phyloP scores from a whole-genome alignment of 2,113 vertebrate species.

The Ploceus nigricollis region DNA sequence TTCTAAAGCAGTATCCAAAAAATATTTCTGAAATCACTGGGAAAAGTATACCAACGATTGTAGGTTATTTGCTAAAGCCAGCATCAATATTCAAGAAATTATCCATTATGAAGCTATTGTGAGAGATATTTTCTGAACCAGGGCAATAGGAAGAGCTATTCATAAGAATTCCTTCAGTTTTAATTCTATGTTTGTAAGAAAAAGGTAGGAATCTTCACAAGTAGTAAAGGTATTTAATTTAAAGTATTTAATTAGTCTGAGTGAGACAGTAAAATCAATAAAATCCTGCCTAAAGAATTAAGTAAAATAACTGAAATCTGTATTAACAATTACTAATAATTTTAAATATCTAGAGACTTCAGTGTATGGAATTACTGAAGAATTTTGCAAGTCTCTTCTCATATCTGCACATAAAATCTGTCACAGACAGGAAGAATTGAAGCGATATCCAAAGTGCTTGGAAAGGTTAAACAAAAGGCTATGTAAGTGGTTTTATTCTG shows the following conservation, averaged over 20 bases:
- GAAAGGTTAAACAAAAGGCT: constrained; percentile 1
- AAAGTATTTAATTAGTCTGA: not conserved
- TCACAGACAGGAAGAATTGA: not conserved
- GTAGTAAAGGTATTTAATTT: not conserved
- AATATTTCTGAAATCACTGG: not conserved
- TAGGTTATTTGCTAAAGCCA: not conserved
- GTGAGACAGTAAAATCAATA: not conserved
- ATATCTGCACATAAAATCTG: not conserved
- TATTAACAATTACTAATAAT: not conserved
- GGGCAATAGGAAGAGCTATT: not conserved
- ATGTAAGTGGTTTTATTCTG: not conserved
- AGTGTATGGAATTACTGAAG: not conserved
- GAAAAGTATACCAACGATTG: not conserved
- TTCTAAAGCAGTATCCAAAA: not conserved
- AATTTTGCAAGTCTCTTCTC: not conserved
- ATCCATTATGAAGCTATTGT: not conserved
- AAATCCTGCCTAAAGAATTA: not conserved
- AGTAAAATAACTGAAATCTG: not conserved
- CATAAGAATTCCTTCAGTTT: not conserved
- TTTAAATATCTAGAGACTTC: not conserved
- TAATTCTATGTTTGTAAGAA: not conserved
- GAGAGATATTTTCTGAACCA: not conserved
- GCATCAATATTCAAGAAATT: not conserved
- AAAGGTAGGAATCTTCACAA: not conserved
- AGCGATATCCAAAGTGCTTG: not conserved